phyloP scores from a whole-genome alignment of 2,888 invertebrate species.

The Bhutanitis thaidina region DNA sequence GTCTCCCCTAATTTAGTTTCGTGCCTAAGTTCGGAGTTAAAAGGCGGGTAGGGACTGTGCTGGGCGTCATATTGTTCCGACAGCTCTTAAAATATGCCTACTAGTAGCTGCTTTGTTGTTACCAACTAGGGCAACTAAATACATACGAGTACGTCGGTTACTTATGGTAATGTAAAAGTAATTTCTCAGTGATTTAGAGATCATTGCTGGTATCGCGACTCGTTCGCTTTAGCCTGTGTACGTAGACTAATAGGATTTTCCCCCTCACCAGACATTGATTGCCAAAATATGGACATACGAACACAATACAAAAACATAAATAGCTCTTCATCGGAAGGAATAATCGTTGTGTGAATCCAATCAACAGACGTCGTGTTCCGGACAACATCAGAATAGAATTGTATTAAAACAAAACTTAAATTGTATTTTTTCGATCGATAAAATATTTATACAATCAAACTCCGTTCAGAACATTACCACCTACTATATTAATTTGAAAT shows the following conservation, averaged over 20 bases:
- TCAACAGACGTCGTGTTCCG: background rate
- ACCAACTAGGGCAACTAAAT: background rate
- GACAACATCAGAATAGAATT: background rate
- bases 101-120: conserved; percentile 11
- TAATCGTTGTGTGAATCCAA: conserved; percentile 1
- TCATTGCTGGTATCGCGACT: background rate
- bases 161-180: background rate
- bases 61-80: conserved; percentile 68
- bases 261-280: background rate
- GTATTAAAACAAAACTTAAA: background rate
- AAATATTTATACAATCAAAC: too few relatives aligned
- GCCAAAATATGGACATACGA: background rate
- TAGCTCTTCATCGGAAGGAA: background rate
- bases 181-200: background rate
- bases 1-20: conserved; percentile 62
- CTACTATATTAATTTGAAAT: too few relatives aligned
- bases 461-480: too few relatives aligned
- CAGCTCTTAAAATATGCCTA: conserved; percentile 69
- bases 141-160: background rate
- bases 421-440: too few relatives aligned
- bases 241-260: background rate
- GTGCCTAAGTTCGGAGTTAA: conserved; percentile 55
- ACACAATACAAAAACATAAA: background rate
- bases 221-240: background rate
- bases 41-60: conserved; percentile 39